Conservation (phyloP, 1,140 invertebrate genomes). For the Drosophila obscura region DNA sequence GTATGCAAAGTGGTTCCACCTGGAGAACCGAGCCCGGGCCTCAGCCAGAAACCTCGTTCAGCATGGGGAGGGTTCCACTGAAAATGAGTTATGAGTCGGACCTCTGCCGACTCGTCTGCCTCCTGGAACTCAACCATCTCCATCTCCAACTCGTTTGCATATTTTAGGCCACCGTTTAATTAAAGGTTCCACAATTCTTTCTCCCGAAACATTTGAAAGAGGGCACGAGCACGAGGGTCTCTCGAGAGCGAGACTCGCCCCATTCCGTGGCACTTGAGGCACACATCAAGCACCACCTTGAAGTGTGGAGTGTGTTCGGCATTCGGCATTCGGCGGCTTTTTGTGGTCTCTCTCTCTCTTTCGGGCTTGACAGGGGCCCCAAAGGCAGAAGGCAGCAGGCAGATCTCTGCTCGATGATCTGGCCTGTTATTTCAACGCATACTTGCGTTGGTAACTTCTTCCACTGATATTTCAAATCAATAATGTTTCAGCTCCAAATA, state of each 20-base stretch:
- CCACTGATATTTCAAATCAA: constrained; percentile 79
- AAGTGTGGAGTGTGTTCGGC: constrained; percentile 52
- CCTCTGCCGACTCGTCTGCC: constrained; percentile 22
- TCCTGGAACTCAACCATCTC: constrained; percentile 6
- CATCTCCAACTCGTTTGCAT: constrained; percentile 73
- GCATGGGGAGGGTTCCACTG: constrained; percentile 4
- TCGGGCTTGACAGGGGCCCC: not conserved
- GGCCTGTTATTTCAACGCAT: constrained; percentile 75
- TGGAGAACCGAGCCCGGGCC: too few species aligned
- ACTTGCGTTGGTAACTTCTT: constrained; percentile 34
- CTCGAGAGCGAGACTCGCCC: constrained; percentile 59
- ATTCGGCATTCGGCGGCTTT: constrained; percentile 45
- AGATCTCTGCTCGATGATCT: constrained; percentile 30
- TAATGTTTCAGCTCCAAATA: constrained; percentile 71
- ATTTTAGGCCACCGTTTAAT: constrained; percentile 84
- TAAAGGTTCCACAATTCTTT: constrained; percentile 76
- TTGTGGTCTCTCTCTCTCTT: not conserved
- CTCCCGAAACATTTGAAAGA: constrained; percentile 70
- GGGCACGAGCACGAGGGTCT: constrained; percentile 79
- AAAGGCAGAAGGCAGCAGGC: too few species aligned
- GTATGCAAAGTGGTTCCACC: constrained; percentile 72
- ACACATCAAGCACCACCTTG: constrained; percentile 34
- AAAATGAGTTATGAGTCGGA: constrained; percentile 83
- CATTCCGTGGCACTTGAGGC: constrained; percentile 35
- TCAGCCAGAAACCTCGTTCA: constrained; percentile 5